phyloP scores from a whole-genome alignment of 2,797 vertebrate species.

The Artibeus lituratus region DNA sequence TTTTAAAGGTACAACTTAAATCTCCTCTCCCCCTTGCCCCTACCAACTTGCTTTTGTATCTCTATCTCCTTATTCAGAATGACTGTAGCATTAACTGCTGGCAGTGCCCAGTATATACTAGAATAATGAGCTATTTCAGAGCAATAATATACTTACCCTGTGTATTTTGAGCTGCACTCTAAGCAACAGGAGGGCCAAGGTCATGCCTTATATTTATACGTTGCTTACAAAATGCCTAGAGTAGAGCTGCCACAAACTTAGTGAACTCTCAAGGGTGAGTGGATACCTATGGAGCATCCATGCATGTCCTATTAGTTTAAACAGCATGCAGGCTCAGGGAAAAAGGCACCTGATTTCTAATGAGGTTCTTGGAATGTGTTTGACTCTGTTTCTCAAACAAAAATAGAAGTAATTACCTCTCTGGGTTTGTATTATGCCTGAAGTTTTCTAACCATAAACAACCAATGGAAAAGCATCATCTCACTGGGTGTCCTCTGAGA shows the following conservation, averaged over 20 bases:
- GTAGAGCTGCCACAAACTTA: not conserved
- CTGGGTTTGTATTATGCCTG: not conserved
- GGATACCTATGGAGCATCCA: not conserved
- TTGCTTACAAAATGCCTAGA: not conserved
- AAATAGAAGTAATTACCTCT: conserved; percentile 2
- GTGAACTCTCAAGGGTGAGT: not conserved
- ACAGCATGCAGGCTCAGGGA: not conserved
- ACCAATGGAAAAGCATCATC: not conserved
- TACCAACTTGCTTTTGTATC: not conserved
- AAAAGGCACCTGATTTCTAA: not conserved
- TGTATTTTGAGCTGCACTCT: not conserved
- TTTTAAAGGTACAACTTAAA: not conserved
- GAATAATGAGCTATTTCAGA: not conserved
- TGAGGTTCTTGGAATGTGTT: not conserved
- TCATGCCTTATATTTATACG: not conserved
- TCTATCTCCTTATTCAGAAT: not conserved
- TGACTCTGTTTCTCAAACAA: not conserved
- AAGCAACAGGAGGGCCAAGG: not conserved
- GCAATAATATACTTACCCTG: not conserved
- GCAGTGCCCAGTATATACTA: not conserved
- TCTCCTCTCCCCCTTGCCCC: not conserved
- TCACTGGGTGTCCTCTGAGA: not conserved
- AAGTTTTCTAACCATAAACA: conserved; percentile 8
- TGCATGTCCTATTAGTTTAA: not conserved
- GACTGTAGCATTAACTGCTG: not conserved